These are phyloP conservation scores for Panurus biarmicus DNA, from an alignment of 2,113 vertebrate species.

Conservation along the genomic window DNA sequence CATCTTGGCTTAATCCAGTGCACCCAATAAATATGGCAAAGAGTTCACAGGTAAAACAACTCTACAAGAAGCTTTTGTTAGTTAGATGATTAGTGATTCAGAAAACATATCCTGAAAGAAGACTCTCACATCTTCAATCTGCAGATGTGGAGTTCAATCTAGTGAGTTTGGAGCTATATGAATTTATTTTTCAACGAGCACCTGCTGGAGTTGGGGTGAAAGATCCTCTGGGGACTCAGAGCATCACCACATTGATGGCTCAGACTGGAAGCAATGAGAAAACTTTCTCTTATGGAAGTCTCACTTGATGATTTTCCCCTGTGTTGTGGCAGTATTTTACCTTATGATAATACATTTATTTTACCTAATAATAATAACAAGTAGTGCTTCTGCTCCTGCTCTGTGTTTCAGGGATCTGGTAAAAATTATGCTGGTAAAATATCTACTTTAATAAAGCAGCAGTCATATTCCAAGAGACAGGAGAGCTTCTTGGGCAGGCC, in stretches of 20 bases:
- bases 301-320: not conserved
- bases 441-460: not conserved
- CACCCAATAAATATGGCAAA: not conserved
- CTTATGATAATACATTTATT: not conserved
- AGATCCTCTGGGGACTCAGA: not conserved
- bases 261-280: not conserved
- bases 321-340: not conserved
- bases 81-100: not conserved
- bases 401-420: not conserved
- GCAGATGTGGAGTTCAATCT: not conserved
- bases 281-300: not conserved
- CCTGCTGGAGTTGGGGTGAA: not conserved
- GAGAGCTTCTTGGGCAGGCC: not conserved
- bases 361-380: not conserved
- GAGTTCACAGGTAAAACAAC: not conserved
- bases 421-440: not conserved
- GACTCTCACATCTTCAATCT: not conserved
- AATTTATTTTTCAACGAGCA: not conserved
- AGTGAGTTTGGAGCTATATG: not conserved
- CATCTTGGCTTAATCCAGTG: not conserved
- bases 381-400: not conserved
- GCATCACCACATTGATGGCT: fast-evolving
- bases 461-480: not conserved
- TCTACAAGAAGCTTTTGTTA: not conserved
- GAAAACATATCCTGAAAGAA: not conserved